phyloP scores from a whole-genome alignment of 2,888 invertebrate species.

The Apoda limacodes region DNA sequence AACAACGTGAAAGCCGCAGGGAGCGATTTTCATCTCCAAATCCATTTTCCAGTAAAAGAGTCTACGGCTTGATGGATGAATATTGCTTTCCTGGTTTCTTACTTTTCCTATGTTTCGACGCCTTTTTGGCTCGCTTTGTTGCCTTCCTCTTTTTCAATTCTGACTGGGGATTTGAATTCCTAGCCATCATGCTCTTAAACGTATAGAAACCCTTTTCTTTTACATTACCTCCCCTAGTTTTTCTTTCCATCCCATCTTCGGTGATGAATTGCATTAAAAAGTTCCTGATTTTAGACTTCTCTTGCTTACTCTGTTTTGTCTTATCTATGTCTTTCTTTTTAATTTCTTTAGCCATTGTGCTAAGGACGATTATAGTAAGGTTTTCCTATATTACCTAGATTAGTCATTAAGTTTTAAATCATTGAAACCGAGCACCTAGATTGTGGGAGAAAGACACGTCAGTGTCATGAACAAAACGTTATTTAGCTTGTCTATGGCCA shows the following conservation, averaged over 20 bases:
- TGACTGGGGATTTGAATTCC: constrained; percentile 29
- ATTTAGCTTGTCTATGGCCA: no score
- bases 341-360: constrained; percentile 25
- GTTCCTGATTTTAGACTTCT: constrained; percentile 21
- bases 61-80: constrained; percentile 27
- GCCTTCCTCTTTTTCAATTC: constrained; percentile 20
- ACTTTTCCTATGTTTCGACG: constrained; percentile 27
- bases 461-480: no score
- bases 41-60: no score
- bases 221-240: constrained; percentile 31
- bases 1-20: no score
- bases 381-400: no score
- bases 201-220: constrained; percentile 45
- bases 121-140: constrained; percentile 25
- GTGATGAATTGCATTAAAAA: constrained; percentile 13
- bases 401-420: no score
- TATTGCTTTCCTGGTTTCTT: constrained; percentile 29
- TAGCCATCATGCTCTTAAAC: constrained; percentile 37
- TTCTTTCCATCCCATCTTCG: constrained; percentile 16
- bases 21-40: no score
- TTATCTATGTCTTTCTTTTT: constrained; percentile 26
- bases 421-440: no score
- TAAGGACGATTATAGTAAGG: no score
- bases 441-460: no score
- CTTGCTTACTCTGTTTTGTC: constrained; percentile 21